Evolutionary conservation across 2,797 vertebrate species (phyloP).

Genomic region (Synanceia verrucosa): DNA sequence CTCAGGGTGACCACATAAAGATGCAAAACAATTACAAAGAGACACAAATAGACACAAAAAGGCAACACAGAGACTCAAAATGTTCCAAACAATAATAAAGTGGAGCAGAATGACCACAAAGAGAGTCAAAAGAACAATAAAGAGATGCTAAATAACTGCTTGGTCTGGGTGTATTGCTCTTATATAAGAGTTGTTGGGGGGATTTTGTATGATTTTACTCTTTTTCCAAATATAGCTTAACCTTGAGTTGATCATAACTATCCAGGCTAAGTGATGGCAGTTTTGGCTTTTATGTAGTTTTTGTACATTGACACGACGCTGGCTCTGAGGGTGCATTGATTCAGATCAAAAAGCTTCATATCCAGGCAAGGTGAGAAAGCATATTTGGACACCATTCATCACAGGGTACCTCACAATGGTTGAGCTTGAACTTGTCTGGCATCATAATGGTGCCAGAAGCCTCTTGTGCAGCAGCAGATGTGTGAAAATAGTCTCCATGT

Average conservation of each 20-base stretch:
- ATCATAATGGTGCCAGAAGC: constrained; percentile 56
- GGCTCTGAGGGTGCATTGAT: constrained; percentile 26
- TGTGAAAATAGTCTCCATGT: constrained; percentile 66
- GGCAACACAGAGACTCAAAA: neutral
- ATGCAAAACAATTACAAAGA: neutral
- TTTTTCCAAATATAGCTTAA: neutral
- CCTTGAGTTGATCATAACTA: too few species aligned
- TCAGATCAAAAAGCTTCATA: constrained; percentile 14
- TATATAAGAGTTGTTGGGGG: neutral
- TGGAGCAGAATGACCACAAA: neutral
- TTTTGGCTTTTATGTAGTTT: constrained; percentile 11
- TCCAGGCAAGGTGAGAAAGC: constrained; percentile 22
- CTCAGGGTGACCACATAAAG: neutral
- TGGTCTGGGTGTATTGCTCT: neutral
- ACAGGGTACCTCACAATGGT: constrained; percentile 12
- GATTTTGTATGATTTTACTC: neutral
- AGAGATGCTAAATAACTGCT: neutral
- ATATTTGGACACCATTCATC: constrained; percentile 46
- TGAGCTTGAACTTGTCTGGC: constrained; percentile 42
- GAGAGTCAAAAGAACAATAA: neutral
- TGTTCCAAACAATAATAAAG: too few species aligned
- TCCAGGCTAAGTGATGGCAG: neutral
- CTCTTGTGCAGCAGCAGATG: constrained; percentile 50
- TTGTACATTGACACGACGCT: constrained; percentile 10
- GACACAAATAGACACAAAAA: neutral